These are phyloP conservation scores for Pogonomyrmex barbatus DNA, from an alignment of 1,140 invertebrate species.

Conservation along the genomic window DNA sequence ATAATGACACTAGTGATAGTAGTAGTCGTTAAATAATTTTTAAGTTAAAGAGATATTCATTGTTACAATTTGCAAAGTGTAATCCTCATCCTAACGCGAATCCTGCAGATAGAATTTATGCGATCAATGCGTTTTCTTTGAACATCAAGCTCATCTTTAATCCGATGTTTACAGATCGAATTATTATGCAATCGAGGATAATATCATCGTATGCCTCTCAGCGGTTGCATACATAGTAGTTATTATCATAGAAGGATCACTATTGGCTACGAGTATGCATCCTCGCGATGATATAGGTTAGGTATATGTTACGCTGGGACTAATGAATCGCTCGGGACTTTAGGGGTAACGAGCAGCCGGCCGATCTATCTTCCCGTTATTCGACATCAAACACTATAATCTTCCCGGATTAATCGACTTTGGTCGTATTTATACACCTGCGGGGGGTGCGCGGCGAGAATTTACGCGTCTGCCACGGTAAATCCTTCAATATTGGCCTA, in stretches of 20 bases:
- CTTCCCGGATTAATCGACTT: conserved; percentile 67
- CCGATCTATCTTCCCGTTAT: conserved; percentile 68
- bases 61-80: neutral
- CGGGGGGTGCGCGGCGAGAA: conserved; percentile 46
- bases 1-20: neutral
- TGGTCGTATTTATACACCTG: conserved; percentile 66
- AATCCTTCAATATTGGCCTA: conserved; percentile 61
- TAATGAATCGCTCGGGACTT: conserved; percentile 69
- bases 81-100: neutral
- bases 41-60: neutral
- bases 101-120: neutral
- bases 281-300: conserved; percentile 54
- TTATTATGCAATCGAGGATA: conserved; percentile 54
- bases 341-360: conserved; percentile 55
- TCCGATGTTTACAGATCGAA: neutral
- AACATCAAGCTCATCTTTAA: conserved; percentile 18
- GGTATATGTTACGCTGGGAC: conserved; percentile 52
- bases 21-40: neutral
- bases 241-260: conserved; percentile 63
- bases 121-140: neutral
- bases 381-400: conserved; percentile 71
- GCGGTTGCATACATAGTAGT: conserved; percentile 55
- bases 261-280: conserved; percentile 55
- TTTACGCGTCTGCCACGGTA: conserved; percentile 58
- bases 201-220: conserved; percentile 36